Conservation (phyloP, 2,797 vertebrate genomes). For the Adrianichthys oophorus region DNA sequence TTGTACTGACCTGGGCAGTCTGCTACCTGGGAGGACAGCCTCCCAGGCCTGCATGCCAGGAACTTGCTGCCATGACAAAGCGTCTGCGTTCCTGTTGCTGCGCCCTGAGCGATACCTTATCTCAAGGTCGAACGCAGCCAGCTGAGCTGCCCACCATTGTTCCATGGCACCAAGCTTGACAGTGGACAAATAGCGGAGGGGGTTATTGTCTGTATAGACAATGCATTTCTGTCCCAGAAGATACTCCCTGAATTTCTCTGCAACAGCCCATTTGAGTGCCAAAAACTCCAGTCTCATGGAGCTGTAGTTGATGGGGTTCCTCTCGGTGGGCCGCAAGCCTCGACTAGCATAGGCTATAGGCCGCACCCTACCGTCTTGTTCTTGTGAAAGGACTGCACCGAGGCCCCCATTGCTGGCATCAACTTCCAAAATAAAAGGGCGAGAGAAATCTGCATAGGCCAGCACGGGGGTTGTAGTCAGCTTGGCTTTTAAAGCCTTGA, state of each 20-base stretch:
- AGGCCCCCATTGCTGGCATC: too few relatives aligned
- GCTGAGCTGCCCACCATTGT: not conserved
- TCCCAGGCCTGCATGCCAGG: too few relatives aligned
- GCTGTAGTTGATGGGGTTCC: not conserved
- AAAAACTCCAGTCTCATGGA: slow-evolving; percentile 1
- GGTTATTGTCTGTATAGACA: not conserved
- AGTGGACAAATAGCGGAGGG: not conserved
- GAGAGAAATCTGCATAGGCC: too few relatives aligned
- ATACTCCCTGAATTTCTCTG: not conserved
- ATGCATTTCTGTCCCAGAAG: not conserved
- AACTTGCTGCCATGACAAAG: not conserved
- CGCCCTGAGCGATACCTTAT: not conserved
- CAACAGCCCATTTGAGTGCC: not conserved
- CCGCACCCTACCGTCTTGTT: too few relatives aligned
- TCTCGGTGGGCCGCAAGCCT: not conserved
- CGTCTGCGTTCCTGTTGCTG: not conserved
- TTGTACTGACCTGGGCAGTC: not conserved
- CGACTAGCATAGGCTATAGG: not conserved
- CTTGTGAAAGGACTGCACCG: too few relatives aligned
- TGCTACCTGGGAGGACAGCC: not conserved
- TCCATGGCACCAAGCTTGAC: not conserved
- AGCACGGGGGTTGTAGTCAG: too few relatives aligned
- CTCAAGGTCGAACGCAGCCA: not conserved
- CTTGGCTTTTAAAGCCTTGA: too few relatives aligned
- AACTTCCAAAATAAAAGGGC: too few relatives aligned